phyloP scores from a whole-genome alignment of 2,888 invertebrate species.

The Augiades crinisus region DNA sequence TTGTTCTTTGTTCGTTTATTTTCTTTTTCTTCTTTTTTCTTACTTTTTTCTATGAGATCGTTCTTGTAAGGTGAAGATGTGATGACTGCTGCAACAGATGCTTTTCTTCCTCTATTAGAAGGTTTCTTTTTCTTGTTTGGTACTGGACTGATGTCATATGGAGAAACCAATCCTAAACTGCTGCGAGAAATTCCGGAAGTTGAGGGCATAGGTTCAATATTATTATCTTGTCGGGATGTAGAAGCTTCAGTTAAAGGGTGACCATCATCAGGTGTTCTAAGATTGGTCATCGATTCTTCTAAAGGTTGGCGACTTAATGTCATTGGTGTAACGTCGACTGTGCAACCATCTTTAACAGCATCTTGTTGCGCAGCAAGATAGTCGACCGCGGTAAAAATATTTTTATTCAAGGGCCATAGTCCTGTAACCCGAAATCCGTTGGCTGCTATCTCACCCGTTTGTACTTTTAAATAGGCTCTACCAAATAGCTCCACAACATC shows the following conservation, averaged over 20 bases:
- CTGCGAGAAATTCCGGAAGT: too few relatives aligned
- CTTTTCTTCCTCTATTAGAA: slow-evolving; percentile 29
- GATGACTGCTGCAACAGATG: slow-evolving; percentile 25
- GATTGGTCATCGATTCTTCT: too few relatives aligned
- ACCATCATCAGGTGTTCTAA: too few relatives aligned
- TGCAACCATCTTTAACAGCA: slow-evolving; percentile 33
- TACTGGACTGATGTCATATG: too few relatives aligned
- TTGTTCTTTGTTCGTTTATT: slow-evolving; percentile 29
- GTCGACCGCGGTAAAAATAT: slow-evolving; percentile 31
- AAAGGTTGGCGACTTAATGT: too few relatives aligned
- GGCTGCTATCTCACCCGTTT: slow-evolving; percentile 32
- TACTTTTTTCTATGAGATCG: slow-evolving; percentile 31
- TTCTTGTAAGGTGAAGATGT: slow-evolving; percentile 32
- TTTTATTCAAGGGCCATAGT: slow-evolving; percentile 32
- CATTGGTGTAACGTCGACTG: slow-evolving; percentile 28
- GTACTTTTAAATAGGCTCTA: slow-evolving; percentile 35
- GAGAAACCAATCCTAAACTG: too few relatives aligned
- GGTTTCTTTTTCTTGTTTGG: slow-evolving; percentile 27
- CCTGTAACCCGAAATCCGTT: slow-evolving; percentile 31
- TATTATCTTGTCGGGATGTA: too few relatives aligned
- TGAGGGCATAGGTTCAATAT: slow-evolving; percentile 28
- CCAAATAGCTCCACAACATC: slow-evolving; percentile 39
- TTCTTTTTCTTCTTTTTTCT: slow-evolving; percentile 27
- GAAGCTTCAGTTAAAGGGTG: slow-evolving; percentile 30
- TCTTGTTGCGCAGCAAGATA: slow-evolving; percentile 34